Conservation (phyloP, 53 echinoderm and acorn worm species). For the Zoroaster sp. region DNA sequence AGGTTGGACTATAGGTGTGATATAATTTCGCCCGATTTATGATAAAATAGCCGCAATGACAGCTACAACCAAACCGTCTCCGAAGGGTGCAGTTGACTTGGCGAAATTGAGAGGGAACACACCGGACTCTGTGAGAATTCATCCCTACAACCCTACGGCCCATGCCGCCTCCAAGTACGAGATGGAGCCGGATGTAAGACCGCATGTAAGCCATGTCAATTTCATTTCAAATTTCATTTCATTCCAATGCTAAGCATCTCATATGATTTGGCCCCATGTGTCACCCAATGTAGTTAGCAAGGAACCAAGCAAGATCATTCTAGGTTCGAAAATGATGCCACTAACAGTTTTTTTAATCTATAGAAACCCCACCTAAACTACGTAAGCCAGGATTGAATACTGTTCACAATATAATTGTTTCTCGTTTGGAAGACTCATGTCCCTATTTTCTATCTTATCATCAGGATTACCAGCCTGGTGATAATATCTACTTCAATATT, state of each 20-base stretch:
- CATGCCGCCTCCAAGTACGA: slow-evolving; percentile 35
- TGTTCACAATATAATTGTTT: not conserved
- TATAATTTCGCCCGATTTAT: no score
- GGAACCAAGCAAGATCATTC: no score
- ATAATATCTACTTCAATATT: slow-evolving; percentile 14
- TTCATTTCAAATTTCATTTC: not conserved
- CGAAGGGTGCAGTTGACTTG: not conserved
- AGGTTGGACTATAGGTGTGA: no score
- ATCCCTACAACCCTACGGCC: slow-evolving; percentile 18
- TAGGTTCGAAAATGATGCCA: no score
- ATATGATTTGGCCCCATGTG: no score
- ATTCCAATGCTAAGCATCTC: not conserved
- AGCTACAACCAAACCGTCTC: not conserved
- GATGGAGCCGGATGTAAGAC: slow-evolving; percentile 24
- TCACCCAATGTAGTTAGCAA: no score
- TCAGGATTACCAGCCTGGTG: slow-evolving; percentile 19
- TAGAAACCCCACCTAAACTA: no score
- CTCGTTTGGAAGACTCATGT: not conserved
- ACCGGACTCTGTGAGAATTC: slow-evolving; percentile 28
- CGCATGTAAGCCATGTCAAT: not conserved
- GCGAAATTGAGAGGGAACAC: not conserved
- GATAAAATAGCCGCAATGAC: not conserved
- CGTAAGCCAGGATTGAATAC: no score
- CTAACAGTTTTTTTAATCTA: no score
- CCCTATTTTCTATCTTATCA: not conserved